Conservation (phyloP, 2,888 invertebrate genomes). For the Amblyteles armatorius region DNA sequence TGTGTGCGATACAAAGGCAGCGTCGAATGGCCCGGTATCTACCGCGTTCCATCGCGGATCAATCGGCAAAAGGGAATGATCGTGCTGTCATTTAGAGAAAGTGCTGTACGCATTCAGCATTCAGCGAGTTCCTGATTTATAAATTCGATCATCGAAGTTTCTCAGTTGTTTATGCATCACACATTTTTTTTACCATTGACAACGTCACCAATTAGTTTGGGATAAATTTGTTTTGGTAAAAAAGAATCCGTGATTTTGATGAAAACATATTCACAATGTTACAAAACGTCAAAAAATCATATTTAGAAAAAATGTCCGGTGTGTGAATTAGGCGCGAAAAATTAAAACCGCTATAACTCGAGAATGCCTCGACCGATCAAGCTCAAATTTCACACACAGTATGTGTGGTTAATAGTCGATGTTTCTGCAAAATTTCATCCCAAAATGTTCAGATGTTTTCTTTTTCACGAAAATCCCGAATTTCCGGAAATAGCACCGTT, state of each 20-base stretch:
- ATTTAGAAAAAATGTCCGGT: no score
- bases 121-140: not conserved
- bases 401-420: no score
- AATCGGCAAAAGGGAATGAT: slow-evolving; percentile 26
- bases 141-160: slow-evolving; percentile 1
- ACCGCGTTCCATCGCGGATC: slow-evolving; percentile 48
- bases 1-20: slow-evolving; percentile 40
- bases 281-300: no score
- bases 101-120: slow-evolving; percentile 1
- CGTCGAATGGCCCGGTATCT: slow-evolving; percentile 28
- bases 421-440: no score
- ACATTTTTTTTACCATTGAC: not conserved
- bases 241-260: no score
- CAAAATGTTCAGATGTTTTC: no score
- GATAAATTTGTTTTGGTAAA: not conserved
- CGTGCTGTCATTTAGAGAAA: slow-evolving; percentile 49
- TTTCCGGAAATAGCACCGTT: not conserved
- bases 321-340: no score
- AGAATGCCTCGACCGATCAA: no score
- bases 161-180: not conserved
- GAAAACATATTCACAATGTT: no score
- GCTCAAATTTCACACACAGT: no score
- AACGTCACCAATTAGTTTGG: no score
- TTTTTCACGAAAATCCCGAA: not conserved
- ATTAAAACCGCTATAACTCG: no score